Conservation (phyloP, 2,113 vertebrate species). For the Sinosuthora webbiana region DNA sequence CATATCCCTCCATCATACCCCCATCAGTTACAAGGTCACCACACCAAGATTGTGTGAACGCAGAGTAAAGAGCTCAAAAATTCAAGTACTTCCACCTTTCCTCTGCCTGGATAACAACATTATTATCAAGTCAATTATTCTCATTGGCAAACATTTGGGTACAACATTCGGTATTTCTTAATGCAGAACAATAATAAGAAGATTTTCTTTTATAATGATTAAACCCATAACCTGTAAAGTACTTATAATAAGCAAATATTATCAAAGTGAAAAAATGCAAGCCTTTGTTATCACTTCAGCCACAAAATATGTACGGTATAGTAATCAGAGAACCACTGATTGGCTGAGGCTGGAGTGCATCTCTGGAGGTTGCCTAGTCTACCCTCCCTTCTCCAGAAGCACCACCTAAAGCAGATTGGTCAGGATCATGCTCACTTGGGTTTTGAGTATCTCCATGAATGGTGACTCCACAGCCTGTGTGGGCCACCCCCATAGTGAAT, state of each 20-base stretch:
- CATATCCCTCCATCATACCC: background rate
- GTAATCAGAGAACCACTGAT: background rate
- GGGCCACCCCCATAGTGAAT: accelerated
- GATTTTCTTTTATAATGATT: background rate
- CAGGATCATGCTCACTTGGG: background rate
- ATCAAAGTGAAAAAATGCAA: background rate
- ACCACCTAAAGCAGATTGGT: background rate
- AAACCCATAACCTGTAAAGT: background rate
- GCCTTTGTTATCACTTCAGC: background rate
- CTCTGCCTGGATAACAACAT: background rate
- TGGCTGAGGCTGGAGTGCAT: background rate
- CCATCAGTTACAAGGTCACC: background rate
- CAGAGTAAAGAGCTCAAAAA: background rate
- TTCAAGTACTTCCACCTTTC: background rate
- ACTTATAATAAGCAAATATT: background rate
- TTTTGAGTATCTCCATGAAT: background rate
- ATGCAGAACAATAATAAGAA: background rate
- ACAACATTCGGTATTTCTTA: background rate
- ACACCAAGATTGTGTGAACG: background rate
- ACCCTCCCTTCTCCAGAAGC: background rate
- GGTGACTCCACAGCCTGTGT: background rate
- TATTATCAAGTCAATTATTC: slow-evolving; percentile 4
- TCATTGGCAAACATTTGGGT: background rate
- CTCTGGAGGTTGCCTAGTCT: background rate
- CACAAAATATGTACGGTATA: background rate